These are phyloP conservation scores for Eriosoma lanigerum DNA, from an alignment of 1,140 invertebrate species.

Conservation along the genomic window DNA sequence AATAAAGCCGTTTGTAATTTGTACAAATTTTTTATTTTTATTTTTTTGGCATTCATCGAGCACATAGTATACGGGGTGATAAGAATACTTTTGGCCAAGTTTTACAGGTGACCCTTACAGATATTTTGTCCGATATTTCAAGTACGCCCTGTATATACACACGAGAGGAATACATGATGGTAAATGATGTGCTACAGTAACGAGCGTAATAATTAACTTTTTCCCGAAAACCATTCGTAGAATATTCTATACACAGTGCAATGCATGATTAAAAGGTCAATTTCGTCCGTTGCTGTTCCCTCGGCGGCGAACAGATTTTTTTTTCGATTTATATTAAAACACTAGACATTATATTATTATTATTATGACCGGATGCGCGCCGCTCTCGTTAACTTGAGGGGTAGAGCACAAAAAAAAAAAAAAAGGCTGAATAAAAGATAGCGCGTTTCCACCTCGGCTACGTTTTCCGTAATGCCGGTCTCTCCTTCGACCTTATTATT, in stretches of 20 bases:
- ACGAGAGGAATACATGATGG: no score
- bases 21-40: no score
- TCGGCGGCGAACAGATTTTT: not conserved
- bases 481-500: no score
- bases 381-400: not conserved
- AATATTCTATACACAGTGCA: not conserved
- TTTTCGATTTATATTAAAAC: constrained; percentile 42
- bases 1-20: no score
- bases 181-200: not conserved
- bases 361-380: not conserved
- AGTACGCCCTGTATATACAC: no score
- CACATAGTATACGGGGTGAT: no score
- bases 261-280: constrained; percentile 23
- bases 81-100: no score
- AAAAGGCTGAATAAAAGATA: constrained; percentile 47
- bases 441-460: not conserved
- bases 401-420: no score
- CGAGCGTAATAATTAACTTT: constrained; percentile 1
- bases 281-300: not conserved
- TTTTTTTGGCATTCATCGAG: no score
- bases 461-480: not conserved
- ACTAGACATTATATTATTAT: constrained; percentile 19
- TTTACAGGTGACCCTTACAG: no score
- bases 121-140: no score
- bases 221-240: constrained; percentile 14